phyloP scores from a whole-genome alignment of 2,888 invertebrate genomes.

The Eumerus sabulonum region DNA sequence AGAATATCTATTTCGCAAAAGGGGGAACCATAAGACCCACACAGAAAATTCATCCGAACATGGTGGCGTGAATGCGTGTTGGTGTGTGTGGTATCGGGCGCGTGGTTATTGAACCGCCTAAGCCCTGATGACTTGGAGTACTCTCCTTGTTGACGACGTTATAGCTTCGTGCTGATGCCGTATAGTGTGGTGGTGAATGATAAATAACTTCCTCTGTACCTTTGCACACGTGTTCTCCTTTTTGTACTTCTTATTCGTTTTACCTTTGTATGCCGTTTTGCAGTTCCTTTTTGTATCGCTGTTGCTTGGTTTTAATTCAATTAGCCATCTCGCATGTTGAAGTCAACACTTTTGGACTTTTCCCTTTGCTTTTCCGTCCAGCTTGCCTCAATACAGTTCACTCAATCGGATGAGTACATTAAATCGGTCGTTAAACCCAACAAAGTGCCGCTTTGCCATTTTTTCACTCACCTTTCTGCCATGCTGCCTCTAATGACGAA shows the following conservation, averaged over 20 bases:
- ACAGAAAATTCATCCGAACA: no score
- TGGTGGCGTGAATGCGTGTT: no score
- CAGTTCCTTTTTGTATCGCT: background rate
- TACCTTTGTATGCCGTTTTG: no score
- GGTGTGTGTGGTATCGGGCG: slow-evolving; percentile 23
- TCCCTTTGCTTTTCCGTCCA: background rate
- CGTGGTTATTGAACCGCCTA: slow-evolving; percentile 40
- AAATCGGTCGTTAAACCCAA: slow-evolving; percentile 63
- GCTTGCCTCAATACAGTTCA: slow-evolving; percentile 12
- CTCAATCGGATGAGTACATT: slow-evolving; percentile 50
- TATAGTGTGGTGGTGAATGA: slow-evolving; percentile 19
- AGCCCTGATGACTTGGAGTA: no score
- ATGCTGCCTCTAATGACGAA: slow-evolving; percentile 19
- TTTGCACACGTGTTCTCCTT: background rate
- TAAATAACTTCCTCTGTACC: slow-evolving; percentile 42
- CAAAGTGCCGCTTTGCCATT: no score
- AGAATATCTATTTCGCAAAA: no score
- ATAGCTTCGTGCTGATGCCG: no score
- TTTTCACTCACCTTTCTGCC: no score
- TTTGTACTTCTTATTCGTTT: no score
- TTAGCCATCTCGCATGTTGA: slow-evolving; percentile 50
- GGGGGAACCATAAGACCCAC: no score
- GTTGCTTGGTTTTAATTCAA: slow-evolving; percentile 53
- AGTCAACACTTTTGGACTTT: slow-evolving; percentile 32
- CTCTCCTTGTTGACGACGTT: no score